phyloP scores from a whole-genome alignment of 2,113 vertebrate species.

The Addax nasomaculatus region DNA sequence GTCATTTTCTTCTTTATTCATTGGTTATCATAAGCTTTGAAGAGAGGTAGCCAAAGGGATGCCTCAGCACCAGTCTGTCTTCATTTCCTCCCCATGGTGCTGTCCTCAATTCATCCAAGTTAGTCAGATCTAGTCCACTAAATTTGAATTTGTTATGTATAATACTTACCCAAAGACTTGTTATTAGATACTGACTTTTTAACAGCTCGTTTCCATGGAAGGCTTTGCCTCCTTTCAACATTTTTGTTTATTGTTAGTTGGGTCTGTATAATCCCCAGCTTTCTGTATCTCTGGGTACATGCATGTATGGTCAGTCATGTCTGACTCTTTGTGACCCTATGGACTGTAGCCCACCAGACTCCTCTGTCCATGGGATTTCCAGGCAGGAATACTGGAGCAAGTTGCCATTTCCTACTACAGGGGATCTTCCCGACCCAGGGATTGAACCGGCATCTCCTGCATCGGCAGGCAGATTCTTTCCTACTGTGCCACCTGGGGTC shows the following conservation, averaged over 20 bases:
- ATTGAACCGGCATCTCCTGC: neutral
- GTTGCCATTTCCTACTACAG: neutral
- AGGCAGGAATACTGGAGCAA: neutral
- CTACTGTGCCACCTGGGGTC: neutral
- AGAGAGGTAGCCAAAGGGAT: neutral
- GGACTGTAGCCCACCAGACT: neutral
- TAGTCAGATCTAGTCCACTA: neutral
- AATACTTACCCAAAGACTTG: neutral
- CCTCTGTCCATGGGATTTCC: neutral
- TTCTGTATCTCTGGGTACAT: neutral
- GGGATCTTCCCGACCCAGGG: neutral
- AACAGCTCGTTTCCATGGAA: neutral
- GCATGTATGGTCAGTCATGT: neutral
- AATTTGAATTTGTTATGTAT: neutral
- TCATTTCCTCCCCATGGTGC: neutral
- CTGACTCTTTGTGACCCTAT: neutral
- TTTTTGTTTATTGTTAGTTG: neutral
- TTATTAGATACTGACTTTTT: neutral
- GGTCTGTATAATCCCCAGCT: neutral
- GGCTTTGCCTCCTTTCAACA: neutral
- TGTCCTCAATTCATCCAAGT: neutral
- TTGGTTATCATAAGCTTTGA: neutral
- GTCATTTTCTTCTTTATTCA: neutral
- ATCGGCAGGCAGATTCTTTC: neutral
- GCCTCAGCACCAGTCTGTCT: too few relatives aligned